Conservation (phyloP, 1,140 invertebrate genomes). For the Drosophila sturtevanti region DNA sequence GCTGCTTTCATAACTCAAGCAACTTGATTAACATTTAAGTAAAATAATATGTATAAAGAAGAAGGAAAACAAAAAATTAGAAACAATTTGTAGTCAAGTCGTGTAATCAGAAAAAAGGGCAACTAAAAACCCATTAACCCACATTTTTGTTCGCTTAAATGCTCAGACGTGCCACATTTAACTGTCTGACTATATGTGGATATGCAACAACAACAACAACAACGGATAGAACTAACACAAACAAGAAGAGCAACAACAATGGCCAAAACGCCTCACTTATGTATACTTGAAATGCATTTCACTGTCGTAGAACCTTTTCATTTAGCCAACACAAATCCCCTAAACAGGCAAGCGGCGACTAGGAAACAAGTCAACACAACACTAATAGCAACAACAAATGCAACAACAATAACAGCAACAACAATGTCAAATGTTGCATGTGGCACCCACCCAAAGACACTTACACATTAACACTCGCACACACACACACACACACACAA, state of each 20-base stretch:
- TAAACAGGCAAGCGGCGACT: slow-evolving; percentile 51
- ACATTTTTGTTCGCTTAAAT: slow-evolving; percentile 74
- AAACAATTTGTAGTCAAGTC: slow-evolving; percentile 46
- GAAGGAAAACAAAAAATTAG: background rate
- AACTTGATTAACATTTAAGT: slow-evolving; percentile 62
- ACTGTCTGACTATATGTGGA: slow-evolving; percentile 30
- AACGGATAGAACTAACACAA: slow-evolving; percentile 25
- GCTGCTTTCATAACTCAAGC: background rate
- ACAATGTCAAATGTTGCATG: slow-evolving; percentile 66
- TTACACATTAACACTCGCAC: background rate
- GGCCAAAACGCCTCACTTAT: slow-evolving; percentile 32
- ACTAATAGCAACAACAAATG: slow-evolving; percentile 34
- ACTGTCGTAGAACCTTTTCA: slow-evolving; percentile 45
- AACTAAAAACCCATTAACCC: slow-evolving; percentile 80
- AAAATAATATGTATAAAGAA: background rate
- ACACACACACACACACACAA: slow-evolving; percentile 32
- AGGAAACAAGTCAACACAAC: slow-evolving; percentile 66
- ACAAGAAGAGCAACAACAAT: slow-evolving; percentile 41
- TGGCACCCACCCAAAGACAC: slow-evolving; percentile 35
- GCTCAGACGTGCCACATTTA: slow-evolving; percentile 55
- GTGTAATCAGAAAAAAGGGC: slow-evolving; percentile 62
- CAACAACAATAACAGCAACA: slow-evolving; percentile 55
- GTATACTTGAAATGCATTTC: slow-evolving; percentile 66
- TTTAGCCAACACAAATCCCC: slow-evolving; percentile 61
- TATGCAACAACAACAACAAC: slow-evolving; percentile 1